Evolutionary conservation across 2,113 vertebrate genomes (phyloP).

Genomic region (Otis tarda): DNA sequence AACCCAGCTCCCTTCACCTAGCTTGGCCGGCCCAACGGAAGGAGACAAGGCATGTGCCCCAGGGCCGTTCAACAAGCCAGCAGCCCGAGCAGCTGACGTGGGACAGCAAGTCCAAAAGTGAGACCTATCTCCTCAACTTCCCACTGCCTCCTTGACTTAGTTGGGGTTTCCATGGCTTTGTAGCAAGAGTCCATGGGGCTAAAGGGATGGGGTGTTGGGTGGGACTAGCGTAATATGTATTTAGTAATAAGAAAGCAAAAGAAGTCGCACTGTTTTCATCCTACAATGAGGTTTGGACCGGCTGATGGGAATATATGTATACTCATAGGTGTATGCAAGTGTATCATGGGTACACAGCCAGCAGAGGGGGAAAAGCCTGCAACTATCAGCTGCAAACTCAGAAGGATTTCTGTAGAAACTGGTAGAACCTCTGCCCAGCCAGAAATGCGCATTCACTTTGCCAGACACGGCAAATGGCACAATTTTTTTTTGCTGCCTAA

Average conservation of each 20-base stretch:
- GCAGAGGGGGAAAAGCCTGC: background rate
- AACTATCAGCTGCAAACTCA: background rate
- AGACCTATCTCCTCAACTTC: background rate
- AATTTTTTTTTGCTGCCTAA: background rate
- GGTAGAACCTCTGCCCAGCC: background rate
- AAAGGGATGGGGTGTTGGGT: background rate
- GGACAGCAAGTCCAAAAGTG: background rate
- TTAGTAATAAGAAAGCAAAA: background rate
- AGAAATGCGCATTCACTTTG: fast-evolving
- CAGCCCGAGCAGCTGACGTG: background rate
- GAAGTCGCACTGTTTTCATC: background rate
- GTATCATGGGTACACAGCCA: too few species aligned
- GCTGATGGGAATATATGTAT: background rate
- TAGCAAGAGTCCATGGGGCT: background rate
- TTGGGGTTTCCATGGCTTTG: background rate
- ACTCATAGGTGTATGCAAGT: background rate
- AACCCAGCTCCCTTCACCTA: background rate
- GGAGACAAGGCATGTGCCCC: background rate
- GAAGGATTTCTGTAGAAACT: background rate
- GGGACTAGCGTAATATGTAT: fast-evolving
- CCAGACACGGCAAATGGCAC: background rate
- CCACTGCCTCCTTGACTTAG: too few species aligned
- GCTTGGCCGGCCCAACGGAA: too few species aligned
- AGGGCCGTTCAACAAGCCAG: background rate
- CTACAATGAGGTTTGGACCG: fast-evolving